These are phyloP conservation scores for Tarsius wallacei DNA, from an alignment of 2,797 vertebrate genomes.

Conservation along the genomic window DNA sequence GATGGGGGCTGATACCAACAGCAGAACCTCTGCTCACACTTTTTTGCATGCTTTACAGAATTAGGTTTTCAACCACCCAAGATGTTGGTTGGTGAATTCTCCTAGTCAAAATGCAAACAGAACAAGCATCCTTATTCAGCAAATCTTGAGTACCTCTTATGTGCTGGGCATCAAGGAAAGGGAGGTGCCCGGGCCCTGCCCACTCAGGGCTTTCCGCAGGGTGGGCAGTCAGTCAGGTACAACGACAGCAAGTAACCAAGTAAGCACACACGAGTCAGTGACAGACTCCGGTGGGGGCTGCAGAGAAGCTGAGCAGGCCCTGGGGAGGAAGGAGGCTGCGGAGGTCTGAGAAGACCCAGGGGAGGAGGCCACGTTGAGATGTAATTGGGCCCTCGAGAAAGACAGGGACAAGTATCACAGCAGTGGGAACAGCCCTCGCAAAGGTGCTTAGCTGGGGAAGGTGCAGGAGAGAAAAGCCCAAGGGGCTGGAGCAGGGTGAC, in stretches of 20 bases:
- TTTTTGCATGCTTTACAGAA: background rate
- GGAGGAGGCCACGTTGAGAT: too few species aligned
- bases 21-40: background rate
- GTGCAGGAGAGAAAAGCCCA: background rate
- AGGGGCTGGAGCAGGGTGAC: background rate
- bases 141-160: fast-evolving
- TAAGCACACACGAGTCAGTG: fast-evolving
- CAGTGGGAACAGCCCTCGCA: background rate
- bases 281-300: fast-evolving
- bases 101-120: background rate
- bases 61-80: background rate
- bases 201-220: background rate
- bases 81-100: background rate
- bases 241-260: too few species aligned
- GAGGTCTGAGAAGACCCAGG: background rate
- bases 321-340: background rate
- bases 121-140: background rate
- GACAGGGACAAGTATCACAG: fast-evolving
- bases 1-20: too few species aligned
- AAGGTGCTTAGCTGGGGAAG: background rate
- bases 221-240: fast-evolving
- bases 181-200: fast-evolving
- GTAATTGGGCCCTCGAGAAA: background rate
- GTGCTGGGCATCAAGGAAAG: fast-evolving
- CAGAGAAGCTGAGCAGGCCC: background rate